Base-by-base conservation (phyloP, 2,113 vertebrate genomes). In the Erinaceus europaeus region DNA sequence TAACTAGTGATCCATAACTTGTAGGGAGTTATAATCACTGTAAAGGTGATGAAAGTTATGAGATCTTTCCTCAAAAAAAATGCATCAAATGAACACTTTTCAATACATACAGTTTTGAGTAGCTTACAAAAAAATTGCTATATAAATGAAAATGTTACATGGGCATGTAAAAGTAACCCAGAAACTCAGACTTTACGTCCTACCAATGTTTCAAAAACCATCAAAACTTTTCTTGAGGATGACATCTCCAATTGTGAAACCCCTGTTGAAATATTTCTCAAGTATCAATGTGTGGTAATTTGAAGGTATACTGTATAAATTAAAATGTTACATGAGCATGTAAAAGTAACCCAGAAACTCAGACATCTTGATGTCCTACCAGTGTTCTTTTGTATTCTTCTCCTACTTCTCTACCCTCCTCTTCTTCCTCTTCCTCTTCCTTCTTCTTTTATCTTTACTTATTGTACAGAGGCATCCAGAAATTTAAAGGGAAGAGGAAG, bases 1-100 rank as follows among this genome's bases (percentile, higher is more conserved):
- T 67, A 82, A 78, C 52, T 25, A 77, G 40, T 34, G 32, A 69
- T 69, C 29, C 81, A 84, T 84, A 82, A 73, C 42, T 40, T 61
- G 50, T 40, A 11, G 29, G 11, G 14, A 2, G 25, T 75, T 71
- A 65, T 25, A 32, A 44, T 61, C 34, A 53, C 59, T 80, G 36
- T 78, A 42, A 92, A 48, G 82, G 62, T 86, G 44, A 21, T 67
- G 90, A 34, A 53, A 76, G 29, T 67, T 69, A 81, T 0, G 20
- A 15, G 81, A 29, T 6, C 55, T 55, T 25, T 75, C 23, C 14
- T 23, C 9, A 48, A n/a, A 52, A n/a, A 80, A 67, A 79, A 65
- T 12, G 18, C 2, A 23, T 11, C 55, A 11, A 10, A 1, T 3
- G n/a, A n/a, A n/a, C n/a, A n/a, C n/a, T n/a, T n/a, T n/a, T n/a